A percentile compares a stretch with the other conserved stretches of the same genome.
Evolutionary conservation across 2,113 vertebrate genomes (phyloP).

Genomic region (Castor canadensis): DNA sequence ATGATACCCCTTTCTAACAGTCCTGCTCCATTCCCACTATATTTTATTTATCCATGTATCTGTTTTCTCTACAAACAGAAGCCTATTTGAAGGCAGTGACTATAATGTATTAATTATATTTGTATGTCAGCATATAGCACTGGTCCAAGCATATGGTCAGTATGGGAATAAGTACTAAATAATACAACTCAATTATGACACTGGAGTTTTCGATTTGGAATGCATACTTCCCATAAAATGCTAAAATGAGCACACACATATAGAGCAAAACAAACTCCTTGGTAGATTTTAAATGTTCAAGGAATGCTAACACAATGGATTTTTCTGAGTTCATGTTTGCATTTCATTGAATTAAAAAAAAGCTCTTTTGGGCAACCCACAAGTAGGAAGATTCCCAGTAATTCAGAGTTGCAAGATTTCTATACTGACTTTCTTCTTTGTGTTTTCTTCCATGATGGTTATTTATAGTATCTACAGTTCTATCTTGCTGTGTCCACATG

Average conservation of each 20-base stretch:
- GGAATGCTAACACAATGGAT: background rate
- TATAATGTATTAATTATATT: background rate
- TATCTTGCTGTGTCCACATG: background rate
- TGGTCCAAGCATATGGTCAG: background rate
- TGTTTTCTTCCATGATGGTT: background rate
- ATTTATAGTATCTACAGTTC: background rate
- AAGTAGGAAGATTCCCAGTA: background rate
- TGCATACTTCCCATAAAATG: conserved; percentile 20
- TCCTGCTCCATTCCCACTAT: background rate
- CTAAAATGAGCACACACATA: background rate
- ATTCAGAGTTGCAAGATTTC: background rate
- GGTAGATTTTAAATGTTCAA: conserved; percentile 18
- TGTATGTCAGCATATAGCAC: background rate
- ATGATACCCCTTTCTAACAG: background rate
- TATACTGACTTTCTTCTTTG: background rate
- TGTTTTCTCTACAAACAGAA: background rate
- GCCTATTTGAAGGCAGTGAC: background rate
- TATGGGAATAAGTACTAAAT: background rate
- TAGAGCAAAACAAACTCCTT: background rate
- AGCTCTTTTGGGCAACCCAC: background rate
- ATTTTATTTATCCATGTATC: background rate
- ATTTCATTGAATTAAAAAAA: background rate
- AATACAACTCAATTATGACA: background rate
- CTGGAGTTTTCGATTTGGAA: conserved; percentile 5
- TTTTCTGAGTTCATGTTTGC: background rate